A percentile compares a stretch with the other conserved stretches of the same genome.
phyloP scores from a whole-genome alignment of 2,888 invertebrate species.

The Pecten maximus region DNA sequence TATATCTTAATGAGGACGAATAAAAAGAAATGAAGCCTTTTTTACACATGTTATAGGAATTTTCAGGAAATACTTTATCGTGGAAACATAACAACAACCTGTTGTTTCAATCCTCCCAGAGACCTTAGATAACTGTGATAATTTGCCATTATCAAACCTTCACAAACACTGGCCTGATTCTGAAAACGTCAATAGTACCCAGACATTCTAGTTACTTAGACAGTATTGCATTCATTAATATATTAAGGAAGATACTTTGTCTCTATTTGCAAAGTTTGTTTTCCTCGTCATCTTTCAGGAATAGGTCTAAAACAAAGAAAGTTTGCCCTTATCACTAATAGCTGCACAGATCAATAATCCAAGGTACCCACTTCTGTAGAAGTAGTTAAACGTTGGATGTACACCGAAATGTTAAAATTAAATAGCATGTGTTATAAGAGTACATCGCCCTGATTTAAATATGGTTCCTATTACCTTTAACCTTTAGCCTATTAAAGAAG shows the following conservation, averaged over 20 bases:
- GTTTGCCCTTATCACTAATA: no score
- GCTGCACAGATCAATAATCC: no score
- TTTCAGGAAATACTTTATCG: not conserved
- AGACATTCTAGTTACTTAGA: no score
- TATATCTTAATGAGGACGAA: not conserved
- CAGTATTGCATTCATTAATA: no score
- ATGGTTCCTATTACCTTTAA: not conserved
- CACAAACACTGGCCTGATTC: not conserved
- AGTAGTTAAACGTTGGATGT: no score
- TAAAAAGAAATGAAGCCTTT: not conserved
- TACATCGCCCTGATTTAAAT: not conserved
- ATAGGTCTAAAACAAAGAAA: no score
- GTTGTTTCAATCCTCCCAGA: not conserved
- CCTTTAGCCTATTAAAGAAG: not conserved
- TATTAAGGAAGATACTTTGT: no score
- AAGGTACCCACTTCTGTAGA: no score
- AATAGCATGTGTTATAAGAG: not conserved
- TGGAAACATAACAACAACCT: not conserved
- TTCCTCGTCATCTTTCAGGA: no score
- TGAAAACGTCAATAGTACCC: no score
- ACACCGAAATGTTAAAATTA: not conserved
- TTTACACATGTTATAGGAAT: conserved; percentile 11
- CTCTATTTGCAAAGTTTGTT: no score
- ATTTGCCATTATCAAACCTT: not conserved
- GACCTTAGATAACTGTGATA: not conserved